Evolutionary conservation across 2,113 vertebrate genomes (phyloP).

Genomic region (Pteruthius melanotis): DNA sequence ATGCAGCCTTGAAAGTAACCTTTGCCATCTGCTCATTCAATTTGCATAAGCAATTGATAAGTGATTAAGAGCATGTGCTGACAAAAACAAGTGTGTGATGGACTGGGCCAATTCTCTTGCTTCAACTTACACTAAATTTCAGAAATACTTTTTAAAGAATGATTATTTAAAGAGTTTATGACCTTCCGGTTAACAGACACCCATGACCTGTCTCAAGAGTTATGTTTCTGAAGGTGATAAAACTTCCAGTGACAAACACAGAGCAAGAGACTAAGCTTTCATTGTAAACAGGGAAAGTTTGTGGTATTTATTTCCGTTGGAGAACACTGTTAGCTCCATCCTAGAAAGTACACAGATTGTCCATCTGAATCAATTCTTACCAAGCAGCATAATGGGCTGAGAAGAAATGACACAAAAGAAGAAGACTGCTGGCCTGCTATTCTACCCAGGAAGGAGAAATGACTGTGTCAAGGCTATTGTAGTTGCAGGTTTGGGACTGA

Average conservation of each 20-base stretch:
- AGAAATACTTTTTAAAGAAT: neutral
- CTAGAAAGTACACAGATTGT: neutral
- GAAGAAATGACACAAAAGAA: neutral
- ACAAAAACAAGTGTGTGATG: conserved; percentile 42
- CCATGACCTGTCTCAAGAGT: neutral
- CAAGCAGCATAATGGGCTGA: neutral
- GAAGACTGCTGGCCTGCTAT: neutral
- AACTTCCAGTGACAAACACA: neutral
- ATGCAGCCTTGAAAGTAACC: conserved; percentile 9
- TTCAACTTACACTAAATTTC: conserved; percentile 25
- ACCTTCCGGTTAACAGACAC: neutral
- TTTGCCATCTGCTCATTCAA: conserved; percentile 7
- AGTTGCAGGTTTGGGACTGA: neutral
- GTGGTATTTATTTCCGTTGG: neutral
- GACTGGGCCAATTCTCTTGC: conserved; percentile 19
- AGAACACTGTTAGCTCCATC: neutral
- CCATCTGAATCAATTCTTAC: neutral
- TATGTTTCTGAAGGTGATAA: neutral
- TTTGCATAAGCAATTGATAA: conserved; percentile 54
- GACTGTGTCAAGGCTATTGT: neutral
- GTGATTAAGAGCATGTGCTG: conserved; percentile 28
- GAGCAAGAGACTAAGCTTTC: neutral
- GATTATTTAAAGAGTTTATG: neutral
- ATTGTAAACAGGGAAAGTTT: neutral
- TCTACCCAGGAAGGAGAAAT: neutral